phyloP scores from a whole-genome alignment of 2,113 vertebrate genomes.

The Lates calcarifer region DNA sequence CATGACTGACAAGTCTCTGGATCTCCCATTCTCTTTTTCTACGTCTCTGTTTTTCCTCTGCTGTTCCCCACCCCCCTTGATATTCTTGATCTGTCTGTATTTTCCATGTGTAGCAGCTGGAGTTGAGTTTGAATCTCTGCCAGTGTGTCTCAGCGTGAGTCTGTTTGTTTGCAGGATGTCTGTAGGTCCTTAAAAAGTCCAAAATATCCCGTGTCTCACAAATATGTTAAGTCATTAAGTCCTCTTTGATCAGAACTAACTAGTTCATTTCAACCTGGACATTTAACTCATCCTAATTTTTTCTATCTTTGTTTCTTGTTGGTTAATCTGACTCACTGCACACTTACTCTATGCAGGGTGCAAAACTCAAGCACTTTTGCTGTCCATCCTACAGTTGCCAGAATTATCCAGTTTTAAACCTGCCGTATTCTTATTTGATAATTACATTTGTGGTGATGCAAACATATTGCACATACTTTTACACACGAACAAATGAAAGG shows the following conservation, averaged over 20 bases:
- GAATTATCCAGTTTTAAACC: not conserved
- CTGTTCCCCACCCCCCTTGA: conserved; percentile 43
- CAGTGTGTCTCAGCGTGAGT: conserved; percentile 57
- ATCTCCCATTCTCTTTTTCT: conserved; percentile 69
- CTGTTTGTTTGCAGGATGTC: conserved; percentile 35
- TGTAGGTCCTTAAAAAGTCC: conserved; percentile 25
- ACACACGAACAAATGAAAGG: not conserved
- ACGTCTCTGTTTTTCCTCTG: conserved; percentile 53
- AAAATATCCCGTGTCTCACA: conserved; percentile 17
- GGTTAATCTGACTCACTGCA: too few species aligned
- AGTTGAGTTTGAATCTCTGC: conserved; percentile 62
- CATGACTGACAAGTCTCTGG: conserved; percentile 76
- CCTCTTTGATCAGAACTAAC: not conserved
- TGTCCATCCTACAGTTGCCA: not conserved
- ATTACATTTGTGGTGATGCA: not conserved
- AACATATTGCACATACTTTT: not conserved
- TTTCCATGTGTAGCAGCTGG: conserved; percentile 52
- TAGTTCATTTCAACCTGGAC: not conserved
- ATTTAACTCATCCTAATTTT: not conserved
- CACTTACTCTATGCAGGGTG: not conserved
- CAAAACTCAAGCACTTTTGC: not conserved
- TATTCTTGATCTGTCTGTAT: conserved; percentile 72
- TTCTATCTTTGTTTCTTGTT: not conserved
- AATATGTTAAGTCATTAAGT: not conserved
- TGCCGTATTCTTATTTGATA: not conserved